These are phyloP conservation scores for Sepioteuthis lessoniana DNA, from an alignment of 2,888 invertebrate species.

Conservation along the genomic window DNA sequence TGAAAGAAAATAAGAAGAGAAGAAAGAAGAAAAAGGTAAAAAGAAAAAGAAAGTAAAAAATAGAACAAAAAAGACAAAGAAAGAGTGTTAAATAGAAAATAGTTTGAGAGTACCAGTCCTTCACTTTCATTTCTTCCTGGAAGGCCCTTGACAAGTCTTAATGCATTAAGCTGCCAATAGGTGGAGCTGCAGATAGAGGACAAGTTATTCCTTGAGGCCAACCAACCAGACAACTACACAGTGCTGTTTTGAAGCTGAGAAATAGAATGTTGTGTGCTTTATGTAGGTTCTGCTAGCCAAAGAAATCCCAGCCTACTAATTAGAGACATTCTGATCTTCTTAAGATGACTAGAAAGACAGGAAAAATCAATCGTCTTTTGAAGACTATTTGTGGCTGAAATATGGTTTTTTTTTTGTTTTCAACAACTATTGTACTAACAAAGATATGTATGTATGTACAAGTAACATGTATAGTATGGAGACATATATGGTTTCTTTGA, in stretches of 20 bases:
- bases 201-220: background rate
- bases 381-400: background rate
- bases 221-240: background rate
- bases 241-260: conserved; percentile 11
- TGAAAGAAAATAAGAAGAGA: no score
- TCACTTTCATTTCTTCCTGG: background rate
- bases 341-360: background rate
- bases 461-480: no score
- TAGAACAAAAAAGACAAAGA: background rate
- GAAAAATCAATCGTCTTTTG: background rate
- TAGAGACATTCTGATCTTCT: conserved; percentile 16
- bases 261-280: background rate
- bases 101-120: background rate
- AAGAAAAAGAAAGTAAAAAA: background rate
- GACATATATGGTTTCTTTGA: no score
- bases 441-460: no score
- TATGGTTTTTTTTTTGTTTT: background rate
- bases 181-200: background rate
- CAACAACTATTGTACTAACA: background rate
- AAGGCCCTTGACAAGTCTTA: background rate
- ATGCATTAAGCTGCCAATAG: background rate
- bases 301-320: conserved; percentile 17
- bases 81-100: background rate
- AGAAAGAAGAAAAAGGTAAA: background rate
- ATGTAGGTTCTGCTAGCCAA: background rate